phyloP scores from a whole-genome alignment of 2,797 vertebrate genomes.

The Macropodus opercularis region DNA sequence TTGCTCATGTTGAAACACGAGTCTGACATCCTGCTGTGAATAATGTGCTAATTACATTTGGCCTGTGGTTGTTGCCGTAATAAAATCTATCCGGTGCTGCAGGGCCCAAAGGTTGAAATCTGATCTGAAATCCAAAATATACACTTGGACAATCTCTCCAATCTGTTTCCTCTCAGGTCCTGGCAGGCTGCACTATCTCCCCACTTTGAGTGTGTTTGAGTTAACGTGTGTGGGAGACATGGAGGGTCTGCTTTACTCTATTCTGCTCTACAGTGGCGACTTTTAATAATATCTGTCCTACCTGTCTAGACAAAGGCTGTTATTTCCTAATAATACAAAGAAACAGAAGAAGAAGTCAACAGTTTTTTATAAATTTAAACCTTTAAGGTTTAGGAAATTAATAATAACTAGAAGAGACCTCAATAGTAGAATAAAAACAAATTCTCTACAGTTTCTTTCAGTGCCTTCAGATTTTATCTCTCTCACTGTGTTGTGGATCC shows the following conservation, averaged over 20 bases:
- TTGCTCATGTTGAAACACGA: constrained; percentile 53
- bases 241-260: background rate
- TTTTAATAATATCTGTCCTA: no score
- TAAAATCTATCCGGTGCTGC: constrained; percentile 73
- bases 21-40: constrained; percentile 68
- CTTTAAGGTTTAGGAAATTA: no score
- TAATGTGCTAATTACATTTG: constrained; percentile 77
- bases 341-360: no score
- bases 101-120: constrained; percentile 60
- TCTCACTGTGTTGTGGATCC: constrained; percentile 50
- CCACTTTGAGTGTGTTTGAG: constrained; percentile 22
- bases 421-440: background rate
- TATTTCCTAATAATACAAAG: no score
- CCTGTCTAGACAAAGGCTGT: no score
- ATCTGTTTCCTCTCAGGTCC: constrained; percentile 66
- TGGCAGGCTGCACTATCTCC: constrained; percentile 45
- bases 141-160: constrained; percentile 50
- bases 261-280: background rate
- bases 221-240: background rate
- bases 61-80: constrained; percentile 67
- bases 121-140: constrained; percentile 66
- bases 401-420: no score
- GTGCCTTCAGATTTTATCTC: constrained; percentile 1
- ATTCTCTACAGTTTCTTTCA: background rate
- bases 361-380: no score